Evolutionary conservation across 2,113 vertebrate genomes (phyloP), one percentile per base, ranked within the genome.

Genomic region (Heterotilapia buettikoferi): DNA sequence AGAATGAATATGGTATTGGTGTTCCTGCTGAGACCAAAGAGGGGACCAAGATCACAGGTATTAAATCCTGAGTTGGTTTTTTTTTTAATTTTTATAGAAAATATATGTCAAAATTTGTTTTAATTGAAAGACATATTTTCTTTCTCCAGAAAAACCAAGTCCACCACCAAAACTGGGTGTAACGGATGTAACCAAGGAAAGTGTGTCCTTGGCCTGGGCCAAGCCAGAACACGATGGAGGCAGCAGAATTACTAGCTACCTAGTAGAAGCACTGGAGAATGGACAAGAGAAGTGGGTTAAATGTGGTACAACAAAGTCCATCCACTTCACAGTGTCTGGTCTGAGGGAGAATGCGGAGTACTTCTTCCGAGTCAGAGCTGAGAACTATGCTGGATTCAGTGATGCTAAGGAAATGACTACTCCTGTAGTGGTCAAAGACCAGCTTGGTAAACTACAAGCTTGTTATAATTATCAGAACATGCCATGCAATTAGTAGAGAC

Each of bases 151-250:
- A 98, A 99, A 99, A 97, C 99, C 99, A 96, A 99, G 98, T 89
- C 97, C 97, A 88, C 98, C 98, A 92, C 97, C 98, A 94, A 99
- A 98, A 93, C 96, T 99, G 86, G 98, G 97, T 94, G 97, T 98
- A 79, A 98, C 97, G 80, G 97, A 97, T 45, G 94, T 98, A 83
- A 97, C 97, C 86, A 99, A 98, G 94, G 98, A 99, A 29, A 98
- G 97, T 19, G 96, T 99, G 71, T 97, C 97, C 13, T 95, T 99
- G 85, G 97, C 96, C 40, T 99, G 99, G 99, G 84, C 96, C 86
- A 99, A 99, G 95, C 98, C 99, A 87, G 98, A 99, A 90, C 98
- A 99, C 4, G 98, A 99, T 83, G 98, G 99, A 85, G 99, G 99
- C 84, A 99, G 99, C 94, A 98, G 97, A 96, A 96, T 99, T 87